A percentile compares a stretch with the other conserved stretches of the same genome.
These are phyloP conservation scores for Thryonomys swinderianus DNA, from an alignment of 2,113 vertebrate species.

Conservation along the genomic window DNA sequence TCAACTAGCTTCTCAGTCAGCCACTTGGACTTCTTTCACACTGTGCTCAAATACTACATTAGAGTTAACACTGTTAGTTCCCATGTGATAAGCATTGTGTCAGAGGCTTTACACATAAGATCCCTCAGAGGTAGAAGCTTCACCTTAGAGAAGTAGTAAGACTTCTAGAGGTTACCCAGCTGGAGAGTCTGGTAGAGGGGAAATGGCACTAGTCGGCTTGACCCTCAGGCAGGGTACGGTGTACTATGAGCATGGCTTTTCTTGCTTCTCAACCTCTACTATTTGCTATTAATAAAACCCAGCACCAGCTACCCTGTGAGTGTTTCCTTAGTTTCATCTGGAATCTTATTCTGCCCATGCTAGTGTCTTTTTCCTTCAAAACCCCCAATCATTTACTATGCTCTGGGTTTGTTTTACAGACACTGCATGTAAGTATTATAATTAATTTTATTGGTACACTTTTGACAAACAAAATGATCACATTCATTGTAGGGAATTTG, in stretches of 20 bases:
- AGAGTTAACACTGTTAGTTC: background rate
- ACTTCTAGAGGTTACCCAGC: background rate
- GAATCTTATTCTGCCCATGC: background rate
- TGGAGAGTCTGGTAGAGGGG: no score
- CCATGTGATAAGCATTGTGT: background rate
- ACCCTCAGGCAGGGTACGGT: rapidly evolving
- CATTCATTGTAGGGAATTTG: background rate
- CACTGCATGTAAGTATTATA: background rate
- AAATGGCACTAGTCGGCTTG: no score
- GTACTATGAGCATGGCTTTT: background rate
- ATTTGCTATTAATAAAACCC: background rate
- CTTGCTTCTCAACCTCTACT: background rate
- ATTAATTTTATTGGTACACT: background rate
- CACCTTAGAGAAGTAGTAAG: background rate
- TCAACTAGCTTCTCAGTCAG: no score
- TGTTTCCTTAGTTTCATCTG: background rate
- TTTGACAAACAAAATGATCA: background rate
- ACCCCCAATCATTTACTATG: background rate
- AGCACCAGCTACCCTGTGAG: no score
- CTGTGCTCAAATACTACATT: background rate
- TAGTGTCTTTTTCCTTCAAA: background rate
- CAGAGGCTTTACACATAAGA: background rate
- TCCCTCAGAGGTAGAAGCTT: background rate
- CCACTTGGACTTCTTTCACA: background rate
- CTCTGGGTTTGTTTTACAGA: background rate